Evolutionary conservation across 2,888 invertebrate genomes (phyloP).

Genomic region (Meloe dianella): DNA sequence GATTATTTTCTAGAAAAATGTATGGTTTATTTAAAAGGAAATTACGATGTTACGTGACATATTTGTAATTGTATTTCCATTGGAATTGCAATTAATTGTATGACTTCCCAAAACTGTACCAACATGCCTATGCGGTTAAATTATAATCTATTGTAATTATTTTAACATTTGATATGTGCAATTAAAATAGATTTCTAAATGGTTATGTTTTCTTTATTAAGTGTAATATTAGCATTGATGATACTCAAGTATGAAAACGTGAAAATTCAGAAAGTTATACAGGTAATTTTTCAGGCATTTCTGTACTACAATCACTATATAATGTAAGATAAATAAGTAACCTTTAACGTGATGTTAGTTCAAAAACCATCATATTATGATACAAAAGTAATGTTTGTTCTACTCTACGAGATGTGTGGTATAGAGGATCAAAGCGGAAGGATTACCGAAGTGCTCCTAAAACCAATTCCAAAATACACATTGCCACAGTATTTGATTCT

Average conservation of each 20-base stretch:
- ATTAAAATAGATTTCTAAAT: no score
- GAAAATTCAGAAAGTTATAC: no score
- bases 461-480: background rate
- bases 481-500: background rate
- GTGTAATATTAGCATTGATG: no score
- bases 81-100: slow-evolving; percentile 26
- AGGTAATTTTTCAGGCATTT: no score
- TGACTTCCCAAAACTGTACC: slow-evolving; percentile 26
- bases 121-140: slow-evolving; percentile 20
- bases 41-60: background rate
- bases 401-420: background rate
- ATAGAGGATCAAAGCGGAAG: no score
- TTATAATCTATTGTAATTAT: background rate
- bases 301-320: no score
- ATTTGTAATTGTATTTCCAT: background rate
- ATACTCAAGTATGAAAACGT: no score
- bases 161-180: background rate
- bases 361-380: background rate
- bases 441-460: background rate
- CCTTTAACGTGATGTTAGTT: background rate
- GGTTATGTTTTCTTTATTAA: no score
- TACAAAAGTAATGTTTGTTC: background rate
- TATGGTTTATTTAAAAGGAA: background rate
- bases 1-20: background rate
- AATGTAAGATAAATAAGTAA: background rate